These are phyloP conservation scores for Drosophila hydei DNA, from an alignment of 1,140 invertebrate genomes.

Conservation along the genomic window DNA sequence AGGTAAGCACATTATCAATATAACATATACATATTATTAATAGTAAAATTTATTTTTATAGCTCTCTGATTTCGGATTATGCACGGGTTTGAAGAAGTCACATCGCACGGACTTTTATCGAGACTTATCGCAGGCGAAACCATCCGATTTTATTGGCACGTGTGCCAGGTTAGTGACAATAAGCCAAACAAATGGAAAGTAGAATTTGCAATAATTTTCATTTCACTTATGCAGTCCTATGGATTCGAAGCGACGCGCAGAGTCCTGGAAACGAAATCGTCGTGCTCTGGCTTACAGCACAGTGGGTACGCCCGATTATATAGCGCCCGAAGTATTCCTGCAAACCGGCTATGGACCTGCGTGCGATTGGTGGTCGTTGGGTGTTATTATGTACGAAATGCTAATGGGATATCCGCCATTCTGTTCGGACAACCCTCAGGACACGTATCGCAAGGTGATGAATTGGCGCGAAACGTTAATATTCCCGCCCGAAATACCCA, in stretches of 20 bases:
- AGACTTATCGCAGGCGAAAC: constrained; percentile 98
- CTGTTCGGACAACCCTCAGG: constrained; percentile 99
- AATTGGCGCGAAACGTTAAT: constrained; percentile 99
- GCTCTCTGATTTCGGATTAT: constrained; percentile 97
- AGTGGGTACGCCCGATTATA: constrained; percentile 99
- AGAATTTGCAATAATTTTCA: not conserved
- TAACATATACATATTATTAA: not conserved
- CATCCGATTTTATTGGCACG: constrained; percentile 91
- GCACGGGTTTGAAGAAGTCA: constrained; percentile 99
- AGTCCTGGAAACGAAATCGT: constrained; percentile 98
- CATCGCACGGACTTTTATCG: constrained; percentile 99
- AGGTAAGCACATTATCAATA: constrained; percentile 86
- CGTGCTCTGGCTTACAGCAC: constrained; percentile 97
- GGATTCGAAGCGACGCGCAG: constrained; percentile 98
- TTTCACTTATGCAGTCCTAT: constrained; percentile 88
- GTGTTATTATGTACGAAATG: constrained; percentile 99
- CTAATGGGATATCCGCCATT: constrained; percentile 99
- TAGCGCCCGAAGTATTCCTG: constrained; percentile 96
- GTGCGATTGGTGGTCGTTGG: constrained; percentile 99
- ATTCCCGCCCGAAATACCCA: constrained; percentile 99
- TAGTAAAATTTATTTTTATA: constrained; percentile 12
- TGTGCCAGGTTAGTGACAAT: constrained; percentile 73
- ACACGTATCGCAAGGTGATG: constrained; percentile 99
- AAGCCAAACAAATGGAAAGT: not conserved
- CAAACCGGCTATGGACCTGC: constrained; percentile 98